Percentiles rank a stretch among this genome's conserved stretches.
Conservation (phyloP, 2,888 invertebrate genomes). For the Polia nebulosa region DNA sequence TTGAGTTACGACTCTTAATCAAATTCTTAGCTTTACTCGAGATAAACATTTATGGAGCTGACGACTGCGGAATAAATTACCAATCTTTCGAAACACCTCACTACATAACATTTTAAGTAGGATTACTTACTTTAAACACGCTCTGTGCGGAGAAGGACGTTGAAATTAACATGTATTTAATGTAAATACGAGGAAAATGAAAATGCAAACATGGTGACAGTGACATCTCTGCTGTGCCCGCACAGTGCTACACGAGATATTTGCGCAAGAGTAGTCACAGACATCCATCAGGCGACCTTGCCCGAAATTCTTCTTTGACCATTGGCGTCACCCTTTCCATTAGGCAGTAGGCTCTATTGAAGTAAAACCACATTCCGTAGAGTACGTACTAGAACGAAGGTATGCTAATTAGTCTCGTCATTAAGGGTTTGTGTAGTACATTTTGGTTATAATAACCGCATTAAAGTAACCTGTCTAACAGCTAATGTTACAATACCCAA, state of each 20-base stretch:
- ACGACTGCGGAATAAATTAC: slow-evolving; percentile 61
- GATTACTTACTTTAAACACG: slow-evolving; percentile 60
- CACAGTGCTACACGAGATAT: slow-evolving; percentile 57
- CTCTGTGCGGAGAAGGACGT: slow-evolving; percentile 75
- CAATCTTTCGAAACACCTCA: slow-evolving; percentile 52
- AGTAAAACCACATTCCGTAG: slow-evolving; percentile 56
- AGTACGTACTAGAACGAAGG: neutral
- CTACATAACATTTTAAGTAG: slow-evolving; percentile 52
- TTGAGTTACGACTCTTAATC: slow-evolving; percentile 34
- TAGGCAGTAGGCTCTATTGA: slow-evolving; percentile 49
- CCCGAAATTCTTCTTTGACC: slow-evolving; percentile 84
- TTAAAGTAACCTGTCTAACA: too few species aligned
- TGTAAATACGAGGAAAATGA: slow-evolving; percentile 82
- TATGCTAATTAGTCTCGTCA: neutral
- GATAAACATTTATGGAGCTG: slow-evolving; percentile 62
- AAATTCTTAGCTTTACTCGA: slow-evolving; percentile 50
- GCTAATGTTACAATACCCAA: too few species aligned
- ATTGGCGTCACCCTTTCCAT: slow-evolving; percentile 69
- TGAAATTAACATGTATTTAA: slow-evolving; percentile 78
- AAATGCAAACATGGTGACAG: slow-evolving; percentile 77
- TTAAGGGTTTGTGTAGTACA: neutral
- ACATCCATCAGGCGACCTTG: slow-evolving; percentile 86
- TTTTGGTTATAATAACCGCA: neutral
- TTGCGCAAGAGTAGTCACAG: slow-evolving; percentile 82
- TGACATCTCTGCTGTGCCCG: slow-evolving; percentile 55